These are phyloP conservation scores for Dryocosmus kuriphilus DNA, from an alignment of 2,888 invertebrate species.

Conservation along the genomic window DNA sequence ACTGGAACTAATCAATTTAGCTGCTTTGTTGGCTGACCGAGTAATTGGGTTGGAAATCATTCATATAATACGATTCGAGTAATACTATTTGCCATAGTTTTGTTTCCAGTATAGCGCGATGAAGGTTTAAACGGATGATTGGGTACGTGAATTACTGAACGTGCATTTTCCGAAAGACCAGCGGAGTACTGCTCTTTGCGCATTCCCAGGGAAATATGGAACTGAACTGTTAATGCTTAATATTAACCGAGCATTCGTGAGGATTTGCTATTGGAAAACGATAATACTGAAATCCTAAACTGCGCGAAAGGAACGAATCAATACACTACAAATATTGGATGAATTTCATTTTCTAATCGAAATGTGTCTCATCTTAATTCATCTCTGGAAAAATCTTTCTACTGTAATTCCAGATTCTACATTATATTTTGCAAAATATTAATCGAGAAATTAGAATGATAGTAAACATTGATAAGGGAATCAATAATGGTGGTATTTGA, in stretches of 20 bases:
- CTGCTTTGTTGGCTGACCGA: not conserved
- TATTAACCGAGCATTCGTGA: constrained; percentile 57
- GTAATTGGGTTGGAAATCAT: not conserved
- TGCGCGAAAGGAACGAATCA: not conserved
- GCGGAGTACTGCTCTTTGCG: constrained; percentile 41
- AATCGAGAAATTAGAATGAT: not conserved
- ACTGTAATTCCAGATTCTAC: not conserved
- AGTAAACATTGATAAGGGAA: not conserved
- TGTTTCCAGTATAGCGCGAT: constrained; percentile 4
- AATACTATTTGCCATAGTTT: not conserved
- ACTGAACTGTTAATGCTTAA: constrained; percentile 69
- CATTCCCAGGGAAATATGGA: constrained; percentile 64
- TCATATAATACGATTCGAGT: not conserved
- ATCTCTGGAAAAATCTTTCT: too few species aligned
- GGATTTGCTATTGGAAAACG: constrained; percentile 63
- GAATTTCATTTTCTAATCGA: not conserved
- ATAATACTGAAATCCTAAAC: constrained; percentile 50
- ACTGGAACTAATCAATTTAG: not conserved
- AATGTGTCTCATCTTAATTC: not conserved
- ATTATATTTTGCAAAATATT: not conserved
- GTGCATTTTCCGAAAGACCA: constrained; percentile 59
- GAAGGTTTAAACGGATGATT: constrained; percentile 33
- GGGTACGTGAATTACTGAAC: constrained; percentile 50
- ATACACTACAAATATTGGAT: not conserved
- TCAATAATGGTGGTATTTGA: constrained; percentile 7